phyloP scores from a whole-genome alignment of 2,113 vertebrate species.

The Myrmophylax atrothorax region DNA sequence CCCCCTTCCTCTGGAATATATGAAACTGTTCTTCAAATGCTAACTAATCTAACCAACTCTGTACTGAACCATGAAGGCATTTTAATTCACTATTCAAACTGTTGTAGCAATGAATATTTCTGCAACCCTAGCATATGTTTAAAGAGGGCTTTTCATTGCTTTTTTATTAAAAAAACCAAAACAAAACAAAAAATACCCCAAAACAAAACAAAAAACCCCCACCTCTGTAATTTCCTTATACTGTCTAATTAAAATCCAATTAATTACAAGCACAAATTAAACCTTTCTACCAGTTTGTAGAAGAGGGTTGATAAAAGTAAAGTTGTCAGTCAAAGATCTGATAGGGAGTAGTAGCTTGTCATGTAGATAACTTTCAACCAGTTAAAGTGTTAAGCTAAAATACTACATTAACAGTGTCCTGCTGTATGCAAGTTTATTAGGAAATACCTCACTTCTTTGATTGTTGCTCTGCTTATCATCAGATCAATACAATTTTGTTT shows the following conservation, averaged over 20 bases:
- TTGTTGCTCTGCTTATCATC: conserved; percentile 39
- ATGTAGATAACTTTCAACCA: conserved; percentile 18
- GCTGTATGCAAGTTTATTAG: conserved; percentile 42
- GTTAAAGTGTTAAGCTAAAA: conserved; percentile 30
- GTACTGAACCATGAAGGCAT: conserved; percentile 60
- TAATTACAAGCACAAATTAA: conserved; percentile 70
- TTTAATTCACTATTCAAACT: conserved; percentile 67
- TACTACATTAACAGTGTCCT: not conserved
- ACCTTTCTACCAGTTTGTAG: conserved; percentile 35
- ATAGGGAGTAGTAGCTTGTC: not conserved
- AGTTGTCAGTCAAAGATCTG: conserved; percentile 31
- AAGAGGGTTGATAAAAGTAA: conserved; percentile 7
- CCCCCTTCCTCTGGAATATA: not conserved
- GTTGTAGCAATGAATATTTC: conserved; percentile 54
- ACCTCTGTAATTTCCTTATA: conserved; percentile 46
- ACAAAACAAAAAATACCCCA: too few species aligned
- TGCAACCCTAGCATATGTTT: conserved; percentile 39
- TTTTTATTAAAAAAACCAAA: not conserved
- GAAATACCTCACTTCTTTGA: conserved; percentile 48
- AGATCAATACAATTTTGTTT: conserved; percentile 55
- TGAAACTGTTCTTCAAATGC: conserved; percentile 65
- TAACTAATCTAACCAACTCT: conserved; percentile 71
- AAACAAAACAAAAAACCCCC: too few species aligned
- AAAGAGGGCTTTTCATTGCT: not conserved
- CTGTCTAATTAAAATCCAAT: conserved; percentile 64